A percentile compares a stretch with the other conserved stretches of the same genome.
Conservation (phyloP, 2,113 vertebrate genomes). For the Odontophorus gujanensis region DNA sequence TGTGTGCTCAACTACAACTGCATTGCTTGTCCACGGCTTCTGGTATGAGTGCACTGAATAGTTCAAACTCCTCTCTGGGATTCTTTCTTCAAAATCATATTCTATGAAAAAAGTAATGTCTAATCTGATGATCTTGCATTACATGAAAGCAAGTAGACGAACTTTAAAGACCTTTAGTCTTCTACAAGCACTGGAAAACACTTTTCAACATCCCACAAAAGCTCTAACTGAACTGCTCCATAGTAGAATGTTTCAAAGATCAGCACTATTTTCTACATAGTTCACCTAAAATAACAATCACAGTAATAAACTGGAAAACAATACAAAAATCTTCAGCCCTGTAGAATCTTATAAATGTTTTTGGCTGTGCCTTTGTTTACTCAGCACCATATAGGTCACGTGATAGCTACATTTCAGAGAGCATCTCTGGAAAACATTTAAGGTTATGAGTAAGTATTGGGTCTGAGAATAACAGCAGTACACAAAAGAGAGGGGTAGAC, state of each 20-base stretch:
- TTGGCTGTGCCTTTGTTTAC: not conserved
- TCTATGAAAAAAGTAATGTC: not conserved
- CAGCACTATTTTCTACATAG: not conserved
- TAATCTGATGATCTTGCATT: not conserved
- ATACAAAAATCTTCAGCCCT: not conserved
- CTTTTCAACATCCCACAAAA: not conserved
- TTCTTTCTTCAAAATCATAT: not conserved
- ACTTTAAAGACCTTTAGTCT: not conserved
- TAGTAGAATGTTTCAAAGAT: not conserved
- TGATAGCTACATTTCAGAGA: rapidly evolving
- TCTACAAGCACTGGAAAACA: not conserved
- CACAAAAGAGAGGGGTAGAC: rapidly evolving
- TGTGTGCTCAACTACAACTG: rapidly evolving
- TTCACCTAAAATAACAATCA: rapidly evolving
- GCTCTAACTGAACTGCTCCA: not conserved
- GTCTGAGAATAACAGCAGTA: not conserved
- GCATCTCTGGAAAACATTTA: not conserved
- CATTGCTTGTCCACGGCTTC: too few species aligned
- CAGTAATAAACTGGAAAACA: not conserved
- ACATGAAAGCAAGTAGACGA: not conserved
- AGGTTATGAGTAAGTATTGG: rapidly evolving
- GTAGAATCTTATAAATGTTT: not conserved
- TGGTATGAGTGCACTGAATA: rapidly evolving
- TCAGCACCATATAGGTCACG: rapidly evolving
- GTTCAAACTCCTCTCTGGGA: not conserved